phyloP scores from a whole-genome alignment of 2,888 invertebrate genomes.

The Girardia tigrina region DNA sequence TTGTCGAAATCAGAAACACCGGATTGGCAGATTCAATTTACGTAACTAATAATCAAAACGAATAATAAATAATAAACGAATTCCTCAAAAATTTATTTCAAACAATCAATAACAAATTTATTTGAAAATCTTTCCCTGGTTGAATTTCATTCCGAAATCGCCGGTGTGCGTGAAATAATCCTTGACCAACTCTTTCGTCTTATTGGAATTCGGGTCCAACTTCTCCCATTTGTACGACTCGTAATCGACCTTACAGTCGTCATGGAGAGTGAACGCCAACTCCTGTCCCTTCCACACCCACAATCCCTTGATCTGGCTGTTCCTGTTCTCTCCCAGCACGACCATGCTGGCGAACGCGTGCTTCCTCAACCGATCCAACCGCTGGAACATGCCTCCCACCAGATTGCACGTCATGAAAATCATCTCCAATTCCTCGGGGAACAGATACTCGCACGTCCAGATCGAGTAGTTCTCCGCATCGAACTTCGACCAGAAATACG shows the following conservation, averaged over 20 bases:
- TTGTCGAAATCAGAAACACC: no score
- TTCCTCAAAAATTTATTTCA: no score
- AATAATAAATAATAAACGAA: no score
- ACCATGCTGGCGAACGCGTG: constrained; percentile 82
- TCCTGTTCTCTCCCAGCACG: constrained; percentile 77
- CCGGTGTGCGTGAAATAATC: constrained; percentile 83
- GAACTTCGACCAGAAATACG: constrained; percentile 95
- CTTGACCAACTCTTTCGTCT: constrained; percentile 70
- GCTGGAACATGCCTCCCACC: constrained; percentile 60
- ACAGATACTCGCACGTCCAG: constrained; percentile 93
- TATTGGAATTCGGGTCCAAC: constrained; percentile 64
- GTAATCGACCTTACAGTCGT: constrained; percentile 91
- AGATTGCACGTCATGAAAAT: constrained; percentile 97
- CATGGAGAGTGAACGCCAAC: constrained; percentile 66
- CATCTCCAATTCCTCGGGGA: constrained; percentile 73
- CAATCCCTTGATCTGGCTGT: constrained; percentile 71
- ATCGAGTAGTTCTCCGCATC: constrained; percentile 87
- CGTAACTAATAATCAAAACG: no score
- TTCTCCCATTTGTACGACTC: constrained; percentile 90
- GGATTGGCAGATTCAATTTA: no score
- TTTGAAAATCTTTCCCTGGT: constrained; percentile 98
- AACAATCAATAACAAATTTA: no score
- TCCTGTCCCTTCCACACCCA: constrained; percentile 96
- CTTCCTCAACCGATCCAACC: constrained; percentile 61
- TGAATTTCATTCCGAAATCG: constrained; percentile 81